These are phyloP conservation scores for Hoplostethus atlanticus DNA, from an alignment of 2,797 vertebrate genomes.

Conservation along the genomic window DNA sequence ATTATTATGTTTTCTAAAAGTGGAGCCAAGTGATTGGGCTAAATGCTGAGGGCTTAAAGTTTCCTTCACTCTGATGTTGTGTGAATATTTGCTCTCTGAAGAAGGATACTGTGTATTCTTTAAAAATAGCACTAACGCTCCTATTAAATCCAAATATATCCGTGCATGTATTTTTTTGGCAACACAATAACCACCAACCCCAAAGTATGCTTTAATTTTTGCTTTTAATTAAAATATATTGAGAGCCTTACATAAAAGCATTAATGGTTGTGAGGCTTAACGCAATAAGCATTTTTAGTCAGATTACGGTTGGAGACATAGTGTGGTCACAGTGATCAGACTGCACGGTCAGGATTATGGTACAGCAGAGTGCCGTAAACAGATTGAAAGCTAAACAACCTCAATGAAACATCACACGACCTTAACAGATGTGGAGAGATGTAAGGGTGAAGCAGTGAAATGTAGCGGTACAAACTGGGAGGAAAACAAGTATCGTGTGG, in stretches of 20 bases:
- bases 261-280: conserved; percentile 56
- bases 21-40: too few relatives aligned
- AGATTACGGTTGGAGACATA: conserved; percentile 57
- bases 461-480: conserved; percentile 25
- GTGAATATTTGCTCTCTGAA: neutral
- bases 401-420: conserved; percentile 58
- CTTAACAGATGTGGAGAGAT: conserved; percentile 37
- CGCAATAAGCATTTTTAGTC: conserved; percentile 52
- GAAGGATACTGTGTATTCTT: neutral
- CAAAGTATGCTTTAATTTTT: conserved; percentile 49
- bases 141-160: conserved; percentile 33
- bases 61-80: too few relatives aligned
- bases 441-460: conserved; percentile 18
- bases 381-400: conserved; percentile 43
- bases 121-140: conserved; percentile 34
- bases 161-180: conserved; percentile 23
- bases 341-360: conserved; percentile 53
- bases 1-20: too few relatives aligned
- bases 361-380: conserved; percentile 25
- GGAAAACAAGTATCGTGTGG: conserved; percentile 28
- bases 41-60: too few relatives aligned
- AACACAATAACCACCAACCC: conserved; percentile 26
- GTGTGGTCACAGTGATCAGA: conserved; percentile 50
- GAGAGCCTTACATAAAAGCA: conserved; percentile 69
- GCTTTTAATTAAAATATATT: conserved; percentile 62